Evolutionary conservation across 2,113 vertebrate species (phyloP).

Genomic region (Alosa alosa): DNA sequence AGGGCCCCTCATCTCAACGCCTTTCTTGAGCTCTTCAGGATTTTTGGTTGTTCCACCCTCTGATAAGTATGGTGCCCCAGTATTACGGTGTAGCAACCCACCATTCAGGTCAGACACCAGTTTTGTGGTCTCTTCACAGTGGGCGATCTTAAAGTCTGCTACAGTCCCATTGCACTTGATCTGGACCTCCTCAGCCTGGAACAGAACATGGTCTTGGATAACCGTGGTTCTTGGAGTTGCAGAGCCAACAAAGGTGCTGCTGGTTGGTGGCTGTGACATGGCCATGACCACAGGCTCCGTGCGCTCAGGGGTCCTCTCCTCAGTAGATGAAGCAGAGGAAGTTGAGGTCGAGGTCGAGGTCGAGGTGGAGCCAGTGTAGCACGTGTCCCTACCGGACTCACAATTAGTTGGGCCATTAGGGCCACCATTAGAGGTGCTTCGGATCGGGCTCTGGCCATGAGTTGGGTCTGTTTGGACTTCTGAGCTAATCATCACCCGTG

Average conservation of each 20-base stretch:
- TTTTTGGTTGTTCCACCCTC: slow-evolving; percentile 16
- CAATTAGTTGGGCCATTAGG: slow-evolving; percentile 13
- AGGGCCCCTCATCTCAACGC: background rate
- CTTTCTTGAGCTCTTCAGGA: background rate
- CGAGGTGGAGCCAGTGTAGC: background rate
- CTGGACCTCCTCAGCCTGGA: slow-evolving; percentile 69
- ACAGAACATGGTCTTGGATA: slow-evolving; percentile 58
- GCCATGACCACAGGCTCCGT: background rate
- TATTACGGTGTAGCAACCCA: slow-evolving; percentile 55
- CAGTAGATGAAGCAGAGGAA: slow-evolving; percentile 18
- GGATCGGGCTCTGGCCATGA: background rate
- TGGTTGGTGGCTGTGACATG: background rate
- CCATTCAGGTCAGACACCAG: slow-evolving; percentile 53
- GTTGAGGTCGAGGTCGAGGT: background rate
- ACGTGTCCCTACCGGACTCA: slow-evolving; percentile 30
- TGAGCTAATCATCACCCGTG: slow-evolving; percentile 58
- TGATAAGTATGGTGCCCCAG: slow-evolving; percentile 30
- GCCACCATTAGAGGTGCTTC: background rate
- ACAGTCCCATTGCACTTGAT: slow-evolving; percentile 63
- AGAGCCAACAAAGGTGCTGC: background rate
- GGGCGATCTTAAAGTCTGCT: slow-evolving; percentile 54
- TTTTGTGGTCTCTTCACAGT: slow-evolving; percentile 55
- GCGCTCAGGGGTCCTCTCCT: slow-evolving; percentile 28
- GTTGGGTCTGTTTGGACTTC: slow-evolving; percentile 74
- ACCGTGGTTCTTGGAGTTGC: background rate